These are phyloP conservation scores for Laupala kohalensis DNA, from an alignment of 1,140 invertebrate genomes.

Conservation along the genomic window DNA sequence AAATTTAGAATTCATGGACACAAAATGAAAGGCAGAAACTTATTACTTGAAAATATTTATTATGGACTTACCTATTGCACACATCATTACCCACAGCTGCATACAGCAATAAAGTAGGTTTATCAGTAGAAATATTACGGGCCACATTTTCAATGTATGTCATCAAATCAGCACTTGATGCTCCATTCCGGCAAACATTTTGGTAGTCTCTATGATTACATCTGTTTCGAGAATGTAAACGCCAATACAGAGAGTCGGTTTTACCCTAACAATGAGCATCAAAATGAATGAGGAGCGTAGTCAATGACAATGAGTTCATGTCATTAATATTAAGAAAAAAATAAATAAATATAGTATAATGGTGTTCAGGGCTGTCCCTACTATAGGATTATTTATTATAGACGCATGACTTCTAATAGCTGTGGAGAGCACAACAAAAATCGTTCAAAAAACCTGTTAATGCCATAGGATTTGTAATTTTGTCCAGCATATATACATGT, in stretches of 20 bases:
- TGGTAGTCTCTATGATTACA: conserved; percentile 41
- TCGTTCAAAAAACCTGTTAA: too few relatives aligned
- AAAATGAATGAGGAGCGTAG: too few relatives aligned
- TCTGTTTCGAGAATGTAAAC: conserved; percentile 24
- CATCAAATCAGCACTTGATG: conserved; percentile 19
- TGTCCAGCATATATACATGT: too few relatives aligned
- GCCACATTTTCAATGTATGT: conserved; percentile 24
- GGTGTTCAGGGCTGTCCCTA: too few relatives aligned
- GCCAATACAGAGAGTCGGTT: conserved; percentile 22
- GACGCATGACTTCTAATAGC: too few relatives aligned
- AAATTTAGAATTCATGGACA: too few relatives aligned
- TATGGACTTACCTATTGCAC: conserved; percentile 31
- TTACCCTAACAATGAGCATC: conserved; percentile 19
- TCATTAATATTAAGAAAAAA: not conserved
- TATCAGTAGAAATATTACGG: conserved; percentile 26
- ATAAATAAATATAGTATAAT: not conserved
- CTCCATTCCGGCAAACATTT: conserved; percentile 36
- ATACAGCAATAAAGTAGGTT: conserved; percentile 32
- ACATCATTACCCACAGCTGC: conserved; percentile 38
- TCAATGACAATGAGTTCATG: too few relatives aligned
- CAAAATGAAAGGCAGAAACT: too few relatives aligned
- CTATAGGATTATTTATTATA: too few relatives aligned
- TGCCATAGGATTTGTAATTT: too few relatives aligned
- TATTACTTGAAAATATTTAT: not conserved
- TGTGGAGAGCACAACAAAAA: too few relatives aligned